These are phyloP conservation scores for Hypomecis punctinalis DNA, from an alignment of 2,888 invertebrate species.

Conservation along the genomic window DNA sequence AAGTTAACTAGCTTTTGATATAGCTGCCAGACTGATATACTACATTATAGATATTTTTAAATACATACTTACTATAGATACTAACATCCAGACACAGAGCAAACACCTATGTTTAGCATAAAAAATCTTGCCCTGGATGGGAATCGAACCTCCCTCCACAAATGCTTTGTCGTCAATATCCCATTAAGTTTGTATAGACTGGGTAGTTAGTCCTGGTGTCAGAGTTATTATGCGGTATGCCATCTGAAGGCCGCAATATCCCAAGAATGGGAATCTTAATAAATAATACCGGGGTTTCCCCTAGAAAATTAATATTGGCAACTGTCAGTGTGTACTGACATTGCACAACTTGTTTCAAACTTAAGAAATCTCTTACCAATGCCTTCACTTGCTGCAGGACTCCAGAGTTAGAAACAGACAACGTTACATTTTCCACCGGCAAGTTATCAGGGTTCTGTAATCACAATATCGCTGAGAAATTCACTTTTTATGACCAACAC, in stretches of 20 bases:
- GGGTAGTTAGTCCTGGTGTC: no score
- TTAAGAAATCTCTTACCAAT: conserved; percentile 81
- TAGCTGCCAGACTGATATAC: not conserved
- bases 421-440: conserved; percentile 80
- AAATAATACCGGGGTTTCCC: conserved; percentile 29
- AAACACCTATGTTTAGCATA: no score
- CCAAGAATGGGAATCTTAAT: not conserved
- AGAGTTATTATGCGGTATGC: no score
- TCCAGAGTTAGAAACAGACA: conserved; percentile 80
- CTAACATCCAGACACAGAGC: no score
- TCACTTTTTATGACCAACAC: not conserved
- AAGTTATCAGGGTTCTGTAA: conserved; percentile 85
- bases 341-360: conserved; percentile 17
- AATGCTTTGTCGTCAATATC: no score
- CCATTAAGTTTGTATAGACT: no score
- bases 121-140: no score
- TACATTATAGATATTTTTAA: not conserved
- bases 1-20: no score
- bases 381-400: conserved; percentile 85
- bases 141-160: no score
- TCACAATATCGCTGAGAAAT: conserved; percentile 37
- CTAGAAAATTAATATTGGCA: conserved; percentile 4
- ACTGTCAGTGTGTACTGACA: conserved; percentile 31
- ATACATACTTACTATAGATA: no score
- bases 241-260: no score